Evolutionary conservation across 1,140 invertebrate species (phyloP).

Genomic region (Zelostemma sp.): DNA sequence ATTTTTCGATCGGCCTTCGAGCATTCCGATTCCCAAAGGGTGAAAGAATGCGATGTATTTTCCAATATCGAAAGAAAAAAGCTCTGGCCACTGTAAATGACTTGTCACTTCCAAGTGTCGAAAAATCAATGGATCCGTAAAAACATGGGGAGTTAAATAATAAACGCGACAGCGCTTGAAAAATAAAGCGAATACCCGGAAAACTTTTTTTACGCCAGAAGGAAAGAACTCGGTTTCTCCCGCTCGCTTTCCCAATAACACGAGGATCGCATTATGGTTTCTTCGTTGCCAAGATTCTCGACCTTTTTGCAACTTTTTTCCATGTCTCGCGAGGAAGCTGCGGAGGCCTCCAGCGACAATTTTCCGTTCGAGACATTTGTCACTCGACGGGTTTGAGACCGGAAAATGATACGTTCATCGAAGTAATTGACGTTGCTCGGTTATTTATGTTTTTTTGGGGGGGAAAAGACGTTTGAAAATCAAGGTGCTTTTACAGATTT

Average conservation of each 20-base stretch:
- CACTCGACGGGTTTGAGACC: too few species aligned
- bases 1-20: too few species aligned
- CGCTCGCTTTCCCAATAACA: slow-evolving; percentile 13
- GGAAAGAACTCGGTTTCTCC: background rate
- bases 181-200: background rate
- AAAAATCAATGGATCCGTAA: background rate
- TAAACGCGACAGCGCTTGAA: background rate
- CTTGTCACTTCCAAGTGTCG: background rate
- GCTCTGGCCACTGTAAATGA: background rate
- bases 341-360: background rate
- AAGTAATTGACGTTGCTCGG: too few species aligned
- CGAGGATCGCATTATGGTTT: slow-evolving; percentile 15
- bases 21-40: background rate
- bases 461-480: too few species aligned
- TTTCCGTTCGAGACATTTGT: background rate
- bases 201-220: background rate
- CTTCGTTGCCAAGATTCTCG: background rate
- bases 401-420: background rate
- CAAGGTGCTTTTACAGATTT: background rate
- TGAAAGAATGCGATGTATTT: background rate
- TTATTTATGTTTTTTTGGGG: too few species aligned
- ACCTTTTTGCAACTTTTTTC: background rate
- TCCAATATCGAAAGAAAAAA: background rate
- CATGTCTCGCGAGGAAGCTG: background rate
- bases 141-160: background rate